Evolutionary conservation across 2,113 vertebrate species (phyloP), one percentile per base, ranked within the genome.

Genomic region (Spea multiplicata): DNA sequence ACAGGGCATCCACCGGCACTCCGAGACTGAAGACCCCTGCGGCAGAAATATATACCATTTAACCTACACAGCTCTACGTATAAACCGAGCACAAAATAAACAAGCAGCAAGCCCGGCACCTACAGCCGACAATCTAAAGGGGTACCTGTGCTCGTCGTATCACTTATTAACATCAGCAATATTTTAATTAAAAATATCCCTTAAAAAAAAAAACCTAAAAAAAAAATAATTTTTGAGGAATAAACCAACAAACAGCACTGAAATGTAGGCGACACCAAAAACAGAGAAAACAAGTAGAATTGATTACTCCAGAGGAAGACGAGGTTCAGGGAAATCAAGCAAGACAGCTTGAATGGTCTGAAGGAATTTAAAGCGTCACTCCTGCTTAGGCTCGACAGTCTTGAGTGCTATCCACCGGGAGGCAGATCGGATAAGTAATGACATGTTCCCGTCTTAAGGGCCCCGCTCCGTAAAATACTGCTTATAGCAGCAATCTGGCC

Each of bases 1-100:
- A 99, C 71, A 99, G 94, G 14, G 96, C 91, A 73, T 99, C 97
- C 2, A 99, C 97, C n/a, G 97, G 95, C 61, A 99, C 97, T 0
- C 97, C 96, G 3, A 99, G 95, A 82, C 92, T 98, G 88, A 99
- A 99, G 5, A 98, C 92, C 72, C 97, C 97, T 98, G 82, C 8
- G 83, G 72, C 0, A 17, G 30, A 30, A 30, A 30, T 30, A 30
- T 30, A 30, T 1, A 30, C 30, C 30, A 30, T 30, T 30, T 30
- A 30, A 30, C 30, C 30, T 30, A 30, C 30, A 30, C 30, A 30
- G 30, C 30, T 30, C 30, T 30, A 30, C 30, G 30, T 30, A 30
- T 30, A 30, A 30, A 30, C 30, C 30, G 30, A 30, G 30, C 30
- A 30, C 30, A 30, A 1, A 30, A 30, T 30, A 30, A 30, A 30